A percentile compares a stretch with the other conserved stretches of the same genome.
Conservation (phyloP, 2,113 vertebrate genomes). For the Hirundichthys speculiger region DNA sequence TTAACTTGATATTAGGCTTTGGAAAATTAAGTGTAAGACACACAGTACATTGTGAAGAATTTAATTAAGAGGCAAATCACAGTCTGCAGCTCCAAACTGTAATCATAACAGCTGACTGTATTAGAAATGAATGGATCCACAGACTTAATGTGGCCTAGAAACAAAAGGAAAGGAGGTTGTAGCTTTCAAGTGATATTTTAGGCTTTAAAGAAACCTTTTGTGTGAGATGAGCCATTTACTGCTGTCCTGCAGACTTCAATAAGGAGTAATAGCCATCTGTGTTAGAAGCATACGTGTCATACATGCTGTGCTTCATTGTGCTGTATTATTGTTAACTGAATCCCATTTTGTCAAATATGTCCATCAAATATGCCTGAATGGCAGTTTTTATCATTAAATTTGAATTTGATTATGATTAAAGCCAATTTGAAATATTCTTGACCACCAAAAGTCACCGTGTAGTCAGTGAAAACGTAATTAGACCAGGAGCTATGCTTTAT, state of each 20-base stretch:
- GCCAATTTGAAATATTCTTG: too few species aligned
- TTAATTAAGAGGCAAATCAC: not conserved
- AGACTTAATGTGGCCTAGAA: not conserved
- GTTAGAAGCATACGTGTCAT: not conserved
- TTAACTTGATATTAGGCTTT: too few species aligned
- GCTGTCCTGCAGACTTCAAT: not conserved
- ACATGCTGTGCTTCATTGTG: too few species aligned
- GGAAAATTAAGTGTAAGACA: too few species aligned
- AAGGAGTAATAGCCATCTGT: constrained; percentile 10
- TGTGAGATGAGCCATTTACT: not conserved
- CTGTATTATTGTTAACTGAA: too few species aligned
- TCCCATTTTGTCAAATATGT: too few species aligned
- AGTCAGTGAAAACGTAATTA: constrained; percentile 3
- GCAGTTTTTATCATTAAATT: constrained; percentile 5
- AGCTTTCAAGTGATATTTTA: not conserved
- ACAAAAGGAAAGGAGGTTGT: not conserved
- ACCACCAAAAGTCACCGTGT: too few species aligned
- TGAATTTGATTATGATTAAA: not conserved
- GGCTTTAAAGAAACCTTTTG: not conserved
- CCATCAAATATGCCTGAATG: not conserved
- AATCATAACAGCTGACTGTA: constrained; percentile 13
- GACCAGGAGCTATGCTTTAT: constrained; percentile 30
- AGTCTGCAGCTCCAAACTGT: not conserved
- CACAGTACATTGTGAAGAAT: not conserved
- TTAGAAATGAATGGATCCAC: not conserved